Base-by-base conservation (phyloP, 2,113 vertebrate species). In the Crotalus viridis region DNA sequence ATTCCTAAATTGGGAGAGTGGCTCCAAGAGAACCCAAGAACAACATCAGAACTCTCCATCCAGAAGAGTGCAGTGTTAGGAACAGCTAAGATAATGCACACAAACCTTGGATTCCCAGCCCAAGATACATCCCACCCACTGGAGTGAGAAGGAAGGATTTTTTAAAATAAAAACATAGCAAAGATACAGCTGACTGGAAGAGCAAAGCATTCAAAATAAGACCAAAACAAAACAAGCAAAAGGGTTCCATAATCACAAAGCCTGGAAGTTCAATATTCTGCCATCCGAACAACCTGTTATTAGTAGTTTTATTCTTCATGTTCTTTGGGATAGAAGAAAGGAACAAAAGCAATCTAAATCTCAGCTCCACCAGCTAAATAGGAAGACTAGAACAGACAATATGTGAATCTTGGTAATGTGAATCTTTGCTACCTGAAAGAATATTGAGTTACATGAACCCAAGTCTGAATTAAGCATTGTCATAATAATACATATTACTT, bases 241-340 rank as follows among this genome's bases (percentile, higher is more conserved):
- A n/a, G 28, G 64, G 28, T 12, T n/a, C 26, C 64, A n/a, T 28
- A 64, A 3, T n/a, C 10, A n/a, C 26, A 13, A 4, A n/a, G 61
- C 26, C 26, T 64, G 61, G 4, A 12, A 86, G 3, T 48, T 22
- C 9, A 51, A 52, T 8, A 1, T 52, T 3, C 26, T 28, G 10
- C 10, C 19, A 19, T 51, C 15, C 8, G 1, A 28, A 64, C 3
- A 10, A 90, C 24, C 43, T 61, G 13, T 46, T 43, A 61, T 24
- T 46, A n/a, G 3, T n/a, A 88, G 28, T n/a, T n/a, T 19, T 87
- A 55, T 88, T 17, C 52, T 54, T 3, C 24, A 17, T 7, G 12
- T 57, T 39, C 59, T 87, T 87, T 89, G 33, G n/a, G 52, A 3
- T n/a, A 89, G 17, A 94, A 92, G 81, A 89, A 94, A 94, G 59